Evolutionary conservation across 2,888 invertebrate species (phyloP), one percentile per base, ranked within the genome.

Genomic region (Sesamia inferens): DNA sequence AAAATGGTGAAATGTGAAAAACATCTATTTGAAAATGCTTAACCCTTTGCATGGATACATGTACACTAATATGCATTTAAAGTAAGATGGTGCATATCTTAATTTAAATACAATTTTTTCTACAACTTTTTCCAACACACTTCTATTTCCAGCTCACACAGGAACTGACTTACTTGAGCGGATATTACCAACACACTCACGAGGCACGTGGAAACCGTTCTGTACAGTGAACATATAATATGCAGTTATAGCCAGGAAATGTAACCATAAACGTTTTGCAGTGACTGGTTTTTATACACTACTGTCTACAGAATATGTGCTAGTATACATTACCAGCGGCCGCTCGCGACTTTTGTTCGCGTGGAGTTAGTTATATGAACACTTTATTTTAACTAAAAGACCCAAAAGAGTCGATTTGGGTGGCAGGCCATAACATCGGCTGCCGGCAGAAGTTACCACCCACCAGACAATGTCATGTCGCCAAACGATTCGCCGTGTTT

Each of bases 111-210:
- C 31, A 31, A 31, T 31, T 31, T 31, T 31, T 31, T 31, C 31
- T 3, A 31, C 31, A 31, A 31, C 31, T 31, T 31, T 31, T 31
- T 31, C 31, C 31, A 31, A 31, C 31, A 31, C 31, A 31, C 59
- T 67, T 64, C 68, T 39, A 68, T 64, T 71, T 66, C 70, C 62
- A 79, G 72, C 68, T 44, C 2, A 31, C 39, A 66, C 55, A 83
- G 71, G 71, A 82, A 71, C 74, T 64, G 16, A 64, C 48, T 42
- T 68, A 48, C 67, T 69, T 51, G 61, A 74, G 24, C 69, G 85
- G 83, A 82, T 85, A 82, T 85, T 82, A 82, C 58, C 19, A 72
- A 8, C 65, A 68, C 22, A 59, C 70, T 74, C 83, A 85, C 83
- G 85, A 74, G 64, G 76, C 83, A 82, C 85, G 83, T 74, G 64